A percentile compares a stretch with the other conserved stretches of the same genome.
phyloP scores from a whole-genome alignment of 37 sponge, comb jelly and placozoan genomes.

The Chondrilla cf. caribensis region DNA sequence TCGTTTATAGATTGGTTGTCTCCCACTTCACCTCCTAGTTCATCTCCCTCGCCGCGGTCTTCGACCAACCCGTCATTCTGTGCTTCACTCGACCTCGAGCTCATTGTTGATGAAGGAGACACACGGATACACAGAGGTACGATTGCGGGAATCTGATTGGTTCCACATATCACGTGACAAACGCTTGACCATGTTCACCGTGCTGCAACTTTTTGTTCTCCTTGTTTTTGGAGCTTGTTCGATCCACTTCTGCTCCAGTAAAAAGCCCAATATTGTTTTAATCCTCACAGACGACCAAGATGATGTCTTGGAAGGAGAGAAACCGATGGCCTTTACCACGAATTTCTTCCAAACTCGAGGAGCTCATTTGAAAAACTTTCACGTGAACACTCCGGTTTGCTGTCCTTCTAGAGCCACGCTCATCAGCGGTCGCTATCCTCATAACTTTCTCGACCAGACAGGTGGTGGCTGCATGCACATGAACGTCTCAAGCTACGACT shows the following conservation, averaged over 20 bases:
- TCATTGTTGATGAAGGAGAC: too few species aligned
- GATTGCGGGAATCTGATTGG: too few species aligned
- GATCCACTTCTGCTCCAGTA: too few species aligned
- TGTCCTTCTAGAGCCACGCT: conserved; percentile 73
- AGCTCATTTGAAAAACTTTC: conserved; percentile 50
- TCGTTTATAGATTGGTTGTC: neutral
- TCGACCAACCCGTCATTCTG: too few species aligned
- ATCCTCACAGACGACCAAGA: conserved; percentile 78
- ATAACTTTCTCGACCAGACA: conserved; percentile 46
- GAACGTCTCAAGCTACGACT: conserved; percentile 44
- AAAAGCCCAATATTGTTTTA: conserved; percentile 56
- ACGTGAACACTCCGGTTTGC: conserved; percentile 79
- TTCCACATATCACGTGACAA: too few species aligned
- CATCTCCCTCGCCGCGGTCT: too few species aligned
- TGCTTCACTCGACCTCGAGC: too few species aligned
- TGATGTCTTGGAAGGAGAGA: conserved; percentile 44
- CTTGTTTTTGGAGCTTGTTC: too few species aligned
- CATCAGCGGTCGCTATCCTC: conserved; percentile 61
- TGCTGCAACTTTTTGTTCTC: too few species aligned
- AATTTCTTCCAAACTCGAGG: conserved; percentile 27
- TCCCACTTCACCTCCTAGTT: neutral
- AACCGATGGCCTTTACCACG: conserved; percentile 40
- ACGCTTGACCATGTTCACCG: too few species aligned
- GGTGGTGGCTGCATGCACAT: conserved; percentile 58
- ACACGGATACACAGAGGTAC: too few species aligned